A percentile compares a stretch with the other conserved stretches of the same genome.
These are phyloP conservation scores for Lutjanus argentimaculatus DNA, from an alignment of 2,797 vertebrate genomes.

Conservation along the genomic window DNA sequence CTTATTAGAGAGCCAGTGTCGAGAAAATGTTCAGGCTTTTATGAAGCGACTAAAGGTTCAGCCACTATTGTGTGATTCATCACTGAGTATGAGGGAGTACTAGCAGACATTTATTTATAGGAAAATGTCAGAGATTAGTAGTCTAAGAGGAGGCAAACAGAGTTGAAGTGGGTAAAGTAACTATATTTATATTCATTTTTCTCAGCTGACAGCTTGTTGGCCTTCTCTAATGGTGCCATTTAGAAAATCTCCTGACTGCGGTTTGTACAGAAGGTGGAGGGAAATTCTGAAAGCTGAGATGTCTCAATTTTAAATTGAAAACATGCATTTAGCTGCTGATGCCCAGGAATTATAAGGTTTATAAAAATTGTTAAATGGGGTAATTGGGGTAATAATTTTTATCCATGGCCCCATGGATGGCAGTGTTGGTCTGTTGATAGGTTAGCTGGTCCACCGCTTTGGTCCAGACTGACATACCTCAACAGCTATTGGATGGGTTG, in stretches of 20 bases:
- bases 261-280: slow-evolving; percentile 36
- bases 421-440: neutral
- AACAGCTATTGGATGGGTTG: neutral
- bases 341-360: slow-evolving; percentile 17
- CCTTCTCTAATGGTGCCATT: slow-evolving; percentile 30
- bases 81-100: slow-evolving; percentile 7
- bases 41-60: slow-evolving; percentile 30
- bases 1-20: neutral
- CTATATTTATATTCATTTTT: slow-evolving; percentile 40
- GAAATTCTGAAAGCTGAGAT: slow-evolving; percentile 30
- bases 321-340: neutral
- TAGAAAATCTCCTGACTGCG: slow-evolving; percentile 20
- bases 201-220: slow-evolving; percentile 29
- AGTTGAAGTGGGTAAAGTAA: slow-evolving; percentile 30
- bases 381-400: slow-evolving; percentile 2
- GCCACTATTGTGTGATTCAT: slow-evolving; percentile 43
- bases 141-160: slow-evolving; percentile 18
- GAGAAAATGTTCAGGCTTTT: slow-evolving; percentile 39
- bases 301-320: slow-evolving; percentile 24
- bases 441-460: neutral
- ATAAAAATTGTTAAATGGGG: slow-evolving; percentile 4
- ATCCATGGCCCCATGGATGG: neutral
- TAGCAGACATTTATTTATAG: slow-evolving; percentile 40
- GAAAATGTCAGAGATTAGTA: slow-evolving; percentile 35
- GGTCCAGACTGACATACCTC: neutral